A percentile compares a stretch with the other conserved stretches of the same genome.
Conservation (phyloP, 2,797 vertebrate species). For the Pachyuromys duprasi region DNA sequence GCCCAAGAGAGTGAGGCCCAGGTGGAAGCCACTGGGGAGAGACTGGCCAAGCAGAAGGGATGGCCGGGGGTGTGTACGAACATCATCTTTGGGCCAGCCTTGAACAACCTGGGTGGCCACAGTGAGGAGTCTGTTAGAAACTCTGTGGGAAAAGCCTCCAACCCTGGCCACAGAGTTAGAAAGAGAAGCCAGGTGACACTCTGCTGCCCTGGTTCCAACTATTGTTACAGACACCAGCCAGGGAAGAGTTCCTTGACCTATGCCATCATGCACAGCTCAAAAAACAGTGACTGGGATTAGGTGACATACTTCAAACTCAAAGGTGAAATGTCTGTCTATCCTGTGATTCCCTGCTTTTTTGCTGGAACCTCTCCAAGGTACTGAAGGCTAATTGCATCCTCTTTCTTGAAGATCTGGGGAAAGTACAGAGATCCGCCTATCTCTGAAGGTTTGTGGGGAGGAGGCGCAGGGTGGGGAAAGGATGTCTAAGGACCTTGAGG, state of each 20-base stretch:
- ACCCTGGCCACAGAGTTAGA: not conserved
- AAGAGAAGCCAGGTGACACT: not conserved
- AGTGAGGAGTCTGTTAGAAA: not conserved
- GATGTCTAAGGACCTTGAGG: not conserved
- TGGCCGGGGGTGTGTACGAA: not conserved
- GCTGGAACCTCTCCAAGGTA: not conserved
- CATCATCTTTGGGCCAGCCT: not conserved
- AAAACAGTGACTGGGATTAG: not conserved
- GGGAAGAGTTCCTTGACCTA: not conserved
- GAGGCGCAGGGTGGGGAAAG: too few relatives aligned
- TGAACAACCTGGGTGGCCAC: too few relatives aligned
- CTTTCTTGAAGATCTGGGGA: not conserved
- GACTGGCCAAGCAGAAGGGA: too few relatives aligned
- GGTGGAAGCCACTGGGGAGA: not conserved
- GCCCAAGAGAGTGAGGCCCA: not conserved
- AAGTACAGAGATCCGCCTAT: conserved; percentile 14
- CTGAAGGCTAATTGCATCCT: not conserved
- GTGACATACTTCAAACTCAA: not conserved
- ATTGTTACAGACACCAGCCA: not conserved
- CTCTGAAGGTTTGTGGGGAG: not conserved
- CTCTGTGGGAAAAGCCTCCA: not conserved
- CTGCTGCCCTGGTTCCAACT: not conserved
- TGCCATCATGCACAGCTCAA: accelerated
- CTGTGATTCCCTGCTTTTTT: not conserved
- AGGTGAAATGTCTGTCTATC: conserved; percentile 12